Evolutionary conservation across 2,797 vertebrate genomes (phyloP).

Genomic region (Enteromius paludinosus): DNA sequence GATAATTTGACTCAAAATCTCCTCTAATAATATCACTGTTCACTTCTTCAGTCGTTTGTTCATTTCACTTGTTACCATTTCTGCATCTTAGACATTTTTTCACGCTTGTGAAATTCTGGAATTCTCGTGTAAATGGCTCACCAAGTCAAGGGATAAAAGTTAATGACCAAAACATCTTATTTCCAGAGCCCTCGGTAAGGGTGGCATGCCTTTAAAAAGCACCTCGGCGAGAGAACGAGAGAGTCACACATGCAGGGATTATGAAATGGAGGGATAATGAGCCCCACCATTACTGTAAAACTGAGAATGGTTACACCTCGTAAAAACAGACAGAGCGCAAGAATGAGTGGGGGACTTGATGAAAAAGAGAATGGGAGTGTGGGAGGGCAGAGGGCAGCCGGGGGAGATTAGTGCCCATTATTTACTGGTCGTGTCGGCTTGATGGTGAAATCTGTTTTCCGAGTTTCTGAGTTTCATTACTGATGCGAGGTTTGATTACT

Average conservation of each 20-base stretch:
- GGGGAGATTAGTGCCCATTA: slow-evolving; percentile 41
- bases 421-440: slow-evolving; percentile 45
- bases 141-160: slow-evolving; percentile 74
- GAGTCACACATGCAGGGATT: slow-evolving; percentile 53
- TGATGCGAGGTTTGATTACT: slow-evolving; percentile 17
- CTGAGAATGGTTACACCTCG: slow-evolving; percentile 69
- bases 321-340: slow-evolving; percentile 64
- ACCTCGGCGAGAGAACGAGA: slow-evolving; percentile 61
- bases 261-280: slow-evolving; percentile 71
- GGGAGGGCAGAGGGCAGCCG: slow-evolving; percentile 36
- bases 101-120: slow-evolving; percentile 53
- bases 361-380: slow-evolving; percentile 60
- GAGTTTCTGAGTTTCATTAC: slow-evolving; percentile 12
- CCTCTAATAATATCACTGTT: slow-evolving; percentile 15
- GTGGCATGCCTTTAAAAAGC: slow-evolving; percentile 66
- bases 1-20: slow-evolving; percentile 20
- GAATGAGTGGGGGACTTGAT: slow-evolving; percentile 61
- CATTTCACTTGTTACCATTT: slow-evolving; percentile 45
- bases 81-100: slow-evolving; percentile 38
- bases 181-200: slow-evolving; percentile 67
- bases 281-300: slow-evolving; percentile 71
- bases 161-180: slow-evolving; percentile 78
- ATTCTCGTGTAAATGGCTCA: slow-evolving; percentile 65
- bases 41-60: slow-evolving; percentile 36
- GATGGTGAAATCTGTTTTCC: slow-evolving; percentile 39